These are phyloP conservation scores for Mystacides longicornis DNA, from an alignment of 2,888 invertebrate genomes.

Conservation along the genomic window DNA sequence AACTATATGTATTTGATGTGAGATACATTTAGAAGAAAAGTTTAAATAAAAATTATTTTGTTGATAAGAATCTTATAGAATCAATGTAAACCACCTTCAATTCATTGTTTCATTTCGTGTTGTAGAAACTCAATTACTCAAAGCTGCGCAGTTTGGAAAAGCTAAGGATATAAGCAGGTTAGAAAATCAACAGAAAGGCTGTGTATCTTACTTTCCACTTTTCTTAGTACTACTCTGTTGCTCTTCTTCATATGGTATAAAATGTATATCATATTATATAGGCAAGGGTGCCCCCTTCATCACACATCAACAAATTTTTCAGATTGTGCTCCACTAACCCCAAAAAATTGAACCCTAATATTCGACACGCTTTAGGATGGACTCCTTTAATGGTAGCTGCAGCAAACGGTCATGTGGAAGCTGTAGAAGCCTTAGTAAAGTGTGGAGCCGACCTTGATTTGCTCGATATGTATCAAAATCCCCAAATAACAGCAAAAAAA, in stretches of 20 bases:
- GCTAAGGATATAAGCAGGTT: conserved; percentile 43
- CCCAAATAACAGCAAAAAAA: conserved; percentile 56
- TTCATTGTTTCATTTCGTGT: no score
- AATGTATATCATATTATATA: no score
- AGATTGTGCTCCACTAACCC: conserved; percentile 30
- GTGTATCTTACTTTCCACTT: background rate
- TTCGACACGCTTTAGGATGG: conserved; percentile 75
- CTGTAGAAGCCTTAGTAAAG: conserved; percentile 54
- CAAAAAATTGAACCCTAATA: conserved; percentile 55
- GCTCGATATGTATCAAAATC: conserved; percentile 68
- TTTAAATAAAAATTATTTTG: no score
- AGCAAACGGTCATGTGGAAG: conserved; percentile 61
- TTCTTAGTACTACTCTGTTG: no score
- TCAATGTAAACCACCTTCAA: no score
- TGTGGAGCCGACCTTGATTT: conserved; percentile 74
- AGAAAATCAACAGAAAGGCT: background rate
- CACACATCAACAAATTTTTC: no score
- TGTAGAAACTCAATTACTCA: conserved; percentile 43
- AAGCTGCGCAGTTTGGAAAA: conserved; percentile 43
- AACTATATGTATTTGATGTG: no score
- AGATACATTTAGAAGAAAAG: no score
- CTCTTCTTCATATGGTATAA: no score
- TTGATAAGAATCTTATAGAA: no score
- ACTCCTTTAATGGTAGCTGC: conserved; percentile 79
- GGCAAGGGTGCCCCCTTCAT: no score